These are phyloP conservation scores for Alloplasta piceator DNA, from an alignment of 2,888 invertebrate species.

Conservation along the genomic window DNA sequence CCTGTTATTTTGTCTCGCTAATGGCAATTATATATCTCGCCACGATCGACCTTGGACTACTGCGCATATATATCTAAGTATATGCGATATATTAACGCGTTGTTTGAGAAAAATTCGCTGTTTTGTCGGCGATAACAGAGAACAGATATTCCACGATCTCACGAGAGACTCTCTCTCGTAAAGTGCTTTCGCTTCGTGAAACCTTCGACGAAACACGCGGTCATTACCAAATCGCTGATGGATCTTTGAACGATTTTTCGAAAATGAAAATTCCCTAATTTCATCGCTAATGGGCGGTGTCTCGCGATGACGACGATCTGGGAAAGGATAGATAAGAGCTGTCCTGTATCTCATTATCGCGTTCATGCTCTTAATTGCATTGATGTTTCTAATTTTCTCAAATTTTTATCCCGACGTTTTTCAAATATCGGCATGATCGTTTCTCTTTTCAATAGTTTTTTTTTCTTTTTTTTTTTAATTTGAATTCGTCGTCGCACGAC, in stretches of 20 bases:
- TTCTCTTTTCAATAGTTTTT: no score
- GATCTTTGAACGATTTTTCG: conserved; percentile 21
- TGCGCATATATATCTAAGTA: not conserved
- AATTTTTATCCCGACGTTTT: conserved; percentile 16
- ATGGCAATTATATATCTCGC: conserved; percentile 27
- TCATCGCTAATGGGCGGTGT: conserved; percentile 52
- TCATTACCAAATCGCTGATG: conserved; percentile 37
- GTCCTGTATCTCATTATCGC: conserved; percentile 35
- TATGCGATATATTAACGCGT: not conserved
- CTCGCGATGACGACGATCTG: not conserved
- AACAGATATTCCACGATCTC: not conserved
- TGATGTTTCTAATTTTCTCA: conserved; percentile 12
- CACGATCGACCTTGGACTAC: conserved; percentile 60
- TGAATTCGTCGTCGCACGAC: conserved; percentile 33
- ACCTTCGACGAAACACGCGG: conserved; percentile 16
- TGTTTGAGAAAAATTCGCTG: conserved; percentile 19
- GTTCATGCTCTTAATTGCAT: conserved; percentile 34
- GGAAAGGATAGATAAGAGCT: not conserved
- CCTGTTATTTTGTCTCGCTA: conserved; percentile 31
- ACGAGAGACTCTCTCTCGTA: conserved; percentile 15
- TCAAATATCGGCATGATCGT: not conserved
- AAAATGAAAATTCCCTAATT: conserved; percentile 40
- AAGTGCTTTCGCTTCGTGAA: conserved; percentile 28
- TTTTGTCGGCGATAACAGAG: conserved; percentile 23
- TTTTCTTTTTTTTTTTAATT: no score